Evolutionary conservation across 2,888 invertebrate genomes (phyloP).

Genomic region (Pimpla rufipes): DNA sequence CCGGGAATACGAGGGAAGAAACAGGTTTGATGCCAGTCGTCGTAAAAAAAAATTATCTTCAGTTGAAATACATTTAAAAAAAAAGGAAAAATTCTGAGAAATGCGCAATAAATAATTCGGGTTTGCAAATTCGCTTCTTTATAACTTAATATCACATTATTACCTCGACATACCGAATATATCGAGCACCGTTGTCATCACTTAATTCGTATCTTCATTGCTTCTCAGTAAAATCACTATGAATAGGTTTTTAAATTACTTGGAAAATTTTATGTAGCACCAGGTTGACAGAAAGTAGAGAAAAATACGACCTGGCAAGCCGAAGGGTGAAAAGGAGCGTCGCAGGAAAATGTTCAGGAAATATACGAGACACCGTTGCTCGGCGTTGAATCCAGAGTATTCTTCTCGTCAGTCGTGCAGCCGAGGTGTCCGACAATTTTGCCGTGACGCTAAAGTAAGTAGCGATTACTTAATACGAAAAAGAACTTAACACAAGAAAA

Average conservation of each 20-base stretch:
- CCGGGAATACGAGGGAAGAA: slow-evolving; percentile 8
- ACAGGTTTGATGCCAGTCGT: not conserved
- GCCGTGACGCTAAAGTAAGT: not conserved
- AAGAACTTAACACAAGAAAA: slow-evolving; percentile 23
- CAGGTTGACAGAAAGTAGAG: not conserved
- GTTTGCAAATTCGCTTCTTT: too few relatives aligned
- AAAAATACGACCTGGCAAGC: not conserved
- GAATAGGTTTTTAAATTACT: not conserved
- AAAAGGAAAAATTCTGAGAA: too few relatives aligned
- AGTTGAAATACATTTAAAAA: too few relatives aligned
- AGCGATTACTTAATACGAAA: not conserved
- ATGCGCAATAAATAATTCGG: too few relatives aligned
- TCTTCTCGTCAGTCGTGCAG: slow-evolving; percentile 53
- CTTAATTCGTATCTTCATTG: not conserved
- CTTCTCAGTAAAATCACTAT: not conserved
- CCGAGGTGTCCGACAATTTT: slow-evolving; percentile 28
- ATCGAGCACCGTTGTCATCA: not conserved
- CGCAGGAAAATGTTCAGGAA: slow-evolving; percentile 18
- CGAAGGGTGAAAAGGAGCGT: not conserved
- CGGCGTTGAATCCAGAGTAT: slow-evolving; percentile 70
- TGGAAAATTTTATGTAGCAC: not conserved
- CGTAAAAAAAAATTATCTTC: not conserved
- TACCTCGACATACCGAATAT: too few relatives aligned
- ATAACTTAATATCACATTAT: too few relatives aligned
- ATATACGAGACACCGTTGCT: slow-evolving; percentile 49